A percentile compares a stretch with the other conserved stretches of the same genome.
Evolutionary conservation across 2,113 vertebrate species (phyloP).

Genomic region (Mormoops blainvillei): DNA sequence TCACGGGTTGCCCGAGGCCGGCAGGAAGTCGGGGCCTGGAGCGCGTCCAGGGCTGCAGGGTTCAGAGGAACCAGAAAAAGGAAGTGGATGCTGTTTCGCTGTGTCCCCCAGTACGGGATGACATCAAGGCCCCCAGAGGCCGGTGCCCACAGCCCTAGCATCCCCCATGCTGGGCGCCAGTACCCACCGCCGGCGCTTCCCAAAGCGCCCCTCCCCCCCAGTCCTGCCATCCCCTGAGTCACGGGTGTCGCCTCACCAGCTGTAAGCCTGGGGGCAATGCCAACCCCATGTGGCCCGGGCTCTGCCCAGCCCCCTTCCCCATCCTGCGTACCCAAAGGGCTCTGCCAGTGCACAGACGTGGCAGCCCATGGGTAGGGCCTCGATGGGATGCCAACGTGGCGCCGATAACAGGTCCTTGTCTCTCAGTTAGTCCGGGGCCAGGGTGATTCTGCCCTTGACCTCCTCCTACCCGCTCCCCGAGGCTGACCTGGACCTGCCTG

Average conservation of each 20-base stretch:
- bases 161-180: too few relatives aligned
- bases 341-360: not conserved
- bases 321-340: rapidly evolving
- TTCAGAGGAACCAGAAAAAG: not conserved
- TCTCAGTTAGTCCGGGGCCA: rapidly evolving
- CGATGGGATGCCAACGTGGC: rapidly evolving
- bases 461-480: too few relatives aligned
- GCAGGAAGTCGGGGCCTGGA: rapidly evolving
- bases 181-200: not conserved
- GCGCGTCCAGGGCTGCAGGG: not conserved
- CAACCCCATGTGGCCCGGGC: not conserved
- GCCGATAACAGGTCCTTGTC: rapidly evolving
- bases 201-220: not conserved
- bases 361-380: rapidly evolving
- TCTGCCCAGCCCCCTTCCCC: not conserved
- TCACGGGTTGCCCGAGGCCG: rapidly evolving
- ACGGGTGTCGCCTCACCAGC: rapidly evolving
- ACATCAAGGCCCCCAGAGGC: not conserved
- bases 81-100: rapidly evolving
- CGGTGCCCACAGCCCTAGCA: rapidly evolving
- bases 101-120: rapidly evolving
- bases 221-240: rapidly evolving
- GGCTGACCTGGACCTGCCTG: not conserved
- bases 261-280: not conserved
- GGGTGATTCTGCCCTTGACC: not conserved